phyloP scores from a whole-genome alignment of 2,113 vertebrate genomes.

The Paraplagusia blochii region DNA sequence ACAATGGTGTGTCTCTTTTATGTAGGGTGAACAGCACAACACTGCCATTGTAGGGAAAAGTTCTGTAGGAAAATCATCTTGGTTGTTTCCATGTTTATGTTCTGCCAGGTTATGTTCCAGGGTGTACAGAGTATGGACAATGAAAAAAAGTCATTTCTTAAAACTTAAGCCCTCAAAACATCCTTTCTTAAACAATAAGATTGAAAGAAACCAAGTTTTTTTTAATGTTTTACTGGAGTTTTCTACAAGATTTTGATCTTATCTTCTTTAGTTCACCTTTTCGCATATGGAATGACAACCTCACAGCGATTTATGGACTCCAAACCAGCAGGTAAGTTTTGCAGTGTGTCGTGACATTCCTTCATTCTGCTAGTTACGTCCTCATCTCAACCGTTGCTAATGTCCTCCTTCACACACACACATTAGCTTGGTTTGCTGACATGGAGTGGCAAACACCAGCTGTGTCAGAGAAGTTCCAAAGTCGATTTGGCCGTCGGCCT shows the following conservation, averaged over 20 bases:
- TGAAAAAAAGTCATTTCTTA: too few relatives aligned
- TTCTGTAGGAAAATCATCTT: too few relatives aligned
- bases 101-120: too few relatives aligned
- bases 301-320: constrained; percentile 68
- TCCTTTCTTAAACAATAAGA: too few relatives aligned
- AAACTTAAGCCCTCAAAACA: too few relatives aligned
- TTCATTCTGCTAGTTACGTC: background rate
- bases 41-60: too few relatives aligned
- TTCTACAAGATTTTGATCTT: background rate
- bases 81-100: too few relatives aligned
- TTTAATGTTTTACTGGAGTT: background rate
- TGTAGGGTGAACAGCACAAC: too few relatives aligned
- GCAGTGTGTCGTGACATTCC: background rate
- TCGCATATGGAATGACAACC: constrained; percentile 68
- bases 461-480: constrained; percentile 81
- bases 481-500: constrained; percentile 75
- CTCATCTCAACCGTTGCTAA: constrained; percentile 7
- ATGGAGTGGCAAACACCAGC: constrained; percentile 86
- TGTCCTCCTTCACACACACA: constrained; percentile 29
- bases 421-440: constrained; percentile 65
- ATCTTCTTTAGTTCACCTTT: constrained; percentile 35
- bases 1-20: too few relatives aligned
- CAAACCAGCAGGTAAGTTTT: constrained; percentile 62
- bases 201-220: too few relatives aligned
- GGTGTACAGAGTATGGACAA: too few relatives aligned